Base-by-base conservation (phyloP, 2,888 invertebrate species). In the Anthophora plumipes region DNA sequence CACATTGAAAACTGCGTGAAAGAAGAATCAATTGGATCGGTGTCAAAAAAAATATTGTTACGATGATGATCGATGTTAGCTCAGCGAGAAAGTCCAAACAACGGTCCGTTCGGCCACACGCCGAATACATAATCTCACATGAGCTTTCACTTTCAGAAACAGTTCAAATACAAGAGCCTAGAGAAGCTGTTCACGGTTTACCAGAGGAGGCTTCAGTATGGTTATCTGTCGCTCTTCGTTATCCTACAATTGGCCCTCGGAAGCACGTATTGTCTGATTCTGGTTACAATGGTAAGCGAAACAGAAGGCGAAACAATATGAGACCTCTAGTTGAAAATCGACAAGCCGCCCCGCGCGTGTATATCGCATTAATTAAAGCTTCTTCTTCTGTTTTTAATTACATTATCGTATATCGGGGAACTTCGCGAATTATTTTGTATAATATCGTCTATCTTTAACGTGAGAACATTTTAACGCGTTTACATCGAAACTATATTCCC, bases 141-240 rank as follows among this genome's bases (percentile, higher is more conserved):
- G 70, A 50, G 71, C 74, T 86, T 86, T 77, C 61, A 73, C 79
- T 89, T 88, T 74, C 94, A 97, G 97, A 95, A 96, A 90, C 96
- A 97, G 94, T 97, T 97, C 90, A 94, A 95, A 89, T 95, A 96
- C 86, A 95, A 96, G 90, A 96, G 96, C 90, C 93, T 97, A 82
- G 97, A 97, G 93, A 95, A 95, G 67, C 94, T 97, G 54, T 97
- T 97, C 92, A 94, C 95, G 84, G 94, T 95, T 82, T 98, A 97
- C 91, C 96, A 96, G 85, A 96, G 96, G 87, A 96, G 97, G 89
- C 94, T 97, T 79, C 96, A 96, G 90, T 96, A 97, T 93, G 96
- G 97, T 68, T 96, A 97, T 86, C 95, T 97, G 82, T 96, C 96
- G 81, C 95, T 97, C 76, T 97, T 97, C 93, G 94, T 97, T 82